Evolutionary conservation across 1,140 invertebrate genomes (phyloP), one percentile per base, ranked within the genome.

Genomic region (Hylaeus anthracinus): DNA sequence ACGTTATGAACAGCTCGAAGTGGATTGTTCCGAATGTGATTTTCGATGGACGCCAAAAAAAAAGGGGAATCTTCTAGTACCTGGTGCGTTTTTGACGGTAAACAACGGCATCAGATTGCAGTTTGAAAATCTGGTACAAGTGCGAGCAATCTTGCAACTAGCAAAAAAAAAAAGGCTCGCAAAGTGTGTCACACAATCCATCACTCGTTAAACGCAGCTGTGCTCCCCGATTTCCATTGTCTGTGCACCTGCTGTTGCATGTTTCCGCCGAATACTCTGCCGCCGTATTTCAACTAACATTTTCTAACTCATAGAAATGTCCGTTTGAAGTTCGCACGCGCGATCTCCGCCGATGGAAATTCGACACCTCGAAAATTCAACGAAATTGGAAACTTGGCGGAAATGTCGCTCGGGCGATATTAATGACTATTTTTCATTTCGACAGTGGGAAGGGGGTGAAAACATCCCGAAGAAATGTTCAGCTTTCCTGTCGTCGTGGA

Each of bases 141-240:
- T 37, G 14, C 74, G 63, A 83, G 81, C 82, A 79, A 83, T 83
- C 77, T 74, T 55, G 8, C 51, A 74, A 60, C 74, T 56, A 55
- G 77, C 58, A 43, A 43, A 51, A 72, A 63, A 72, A 63, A 45
- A 51, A 51, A 51, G 70, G 48, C 61, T 58, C 67, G 72, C 70
- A 60, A 84, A 84, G 69, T 66, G 76, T 56, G 58, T 69, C 79
- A 15, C 69, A 60, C 76, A 76, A 85, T 85, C 71, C 77, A 85
- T 85, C 83, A 84, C 82, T 84, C 66, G 82, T 85, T 84, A 84
- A 85, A 77, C 72, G 71, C 83, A 85, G 82, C 83, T 85, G 83
- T 77, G 82, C 77, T 66, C 76, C 9, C 71, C 76, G 82, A 85
- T 85, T 84, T 80, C 72, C 83, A 84, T 85, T 80, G 83, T 80